Conservation (phyloP, 2,113 vertebrate species). For the Dicerorhinus sumatrensis region DNA sequence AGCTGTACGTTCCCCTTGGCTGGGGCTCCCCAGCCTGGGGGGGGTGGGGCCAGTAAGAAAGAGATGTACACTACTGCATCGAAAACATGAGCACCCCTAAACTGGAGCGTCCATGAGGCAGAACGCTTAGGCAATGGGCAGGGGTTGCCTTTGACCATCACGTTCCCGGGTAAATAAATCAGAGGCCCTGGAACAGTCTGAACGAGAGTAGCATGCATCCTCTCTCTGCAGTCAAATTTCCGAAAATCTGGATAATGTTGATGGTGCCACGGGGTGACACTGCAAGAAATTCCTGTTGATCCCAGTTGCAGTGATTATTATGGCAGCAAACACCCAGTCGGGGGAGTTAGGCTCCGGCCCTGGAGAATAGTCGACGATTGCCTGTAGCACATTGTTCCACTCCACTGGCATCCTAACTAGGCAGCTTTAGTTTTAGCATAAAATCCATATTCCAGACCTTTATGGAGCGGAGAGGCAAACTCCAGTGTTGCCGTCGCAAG, state of each 20-base stretch:
- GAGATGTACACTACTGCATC: accelerated
- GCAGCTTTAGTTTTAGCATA: slow-evolving; percentile 81
- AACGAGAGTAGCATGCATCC: neutral
- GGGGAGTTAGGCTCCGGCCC: slow-evolving; percentile 64
- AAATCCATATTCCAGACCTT: slow-evolving; percentile 82
- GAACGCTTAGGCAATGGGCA: too few relatives aligned
- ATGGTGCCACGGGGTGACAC: neutral
- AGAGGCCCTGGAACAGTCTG: accelerated
- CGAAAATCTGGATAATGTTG: neutral
- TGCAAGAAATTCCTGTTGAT: neutral
- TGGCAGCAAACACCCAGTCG: slow-evolving; percentile 5
- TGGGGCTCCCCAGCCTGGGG: accelerated
- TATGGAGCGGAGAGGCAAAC: neutral
- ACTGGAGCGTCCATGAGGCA: accelerated
- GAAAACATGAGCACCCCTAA: too few relatives aligned
- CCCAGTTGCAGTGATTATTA: slow-evolving; percentile 14
- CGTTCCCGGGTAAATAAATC: neutral
- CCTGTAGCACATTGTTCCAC: slow-evolving; percentile 80
- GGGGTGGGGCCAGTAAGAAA: accelerated
- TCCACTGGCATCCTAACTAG: slow-evolving; percentile 82
- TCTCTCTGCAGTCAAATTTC: accelerated
- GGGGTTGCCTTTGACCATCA: neutral
- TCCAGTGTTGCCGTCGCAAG: accelerated
- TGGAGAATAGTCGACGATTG: slow-evolving; percentile 73
- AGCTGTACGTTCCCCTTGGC: too few relatives aligned